Base-by-base conservation (phyloP, 1,140 invertebrate species). In the Zaprionus lachaisei region DNA sequence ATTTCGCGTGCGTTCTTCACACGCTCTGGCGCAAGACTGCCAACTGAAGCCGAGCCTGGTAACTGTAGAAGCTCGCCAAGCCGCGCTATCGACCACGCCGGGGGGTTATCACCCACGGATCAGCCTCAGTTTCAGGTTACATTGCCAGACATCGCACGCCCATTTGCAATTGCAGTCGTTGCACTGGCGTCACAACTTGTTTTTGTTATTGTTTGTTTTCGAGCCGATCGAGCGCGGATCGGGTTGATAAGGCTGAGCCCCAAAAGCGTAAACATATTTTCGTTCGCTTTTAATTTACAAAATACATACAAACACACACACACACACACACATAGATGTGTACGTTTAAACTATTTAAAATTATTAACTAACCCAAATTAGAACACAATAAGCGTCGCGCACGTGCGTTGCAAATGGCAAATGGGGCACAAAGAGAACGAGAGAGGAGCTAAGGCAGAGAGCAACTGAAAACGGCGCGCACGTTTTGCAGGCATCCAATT, bases 101-200 rank as follows among this genome's bases (percentile, higher is more conserved):
- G 44, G 67, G 80, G 85, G 85, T 90, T 90, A 90, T 90, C 85
- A 91, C 69, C 65, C 72, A 57, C 81, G 79, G 64, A 67, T 73
- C 69, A 47, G 55, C 44, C 44, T 56, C 26, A 49, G 78, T 58
- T 49, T 71, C 79, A 80, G 49, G 71, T 90, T 85, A 82, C 86
- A 80, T 15, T 67, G 49, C 38, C 63, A 60, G 66, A 44, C 31
- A 34, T 34, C 31, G 31, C 9, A 3, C 51, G 63, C 67, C 64
- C 64, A 69, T 20, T 65, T 72, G 77, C 61, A 79, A 51, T 63
- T 57, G 47, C 60, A 78, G 58, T 71, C 78, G 55, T 62, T 83
- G 79, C 73, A 72, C 70, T 72, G 79, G 47, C 81, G 85, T 84
- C 84, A 84, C 74, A 72, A 67, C 57, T 83, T 77, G 62, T 79